Conservation (phyloP, 2,797 vertebrate species). For the Danio kyathit region DNA sequence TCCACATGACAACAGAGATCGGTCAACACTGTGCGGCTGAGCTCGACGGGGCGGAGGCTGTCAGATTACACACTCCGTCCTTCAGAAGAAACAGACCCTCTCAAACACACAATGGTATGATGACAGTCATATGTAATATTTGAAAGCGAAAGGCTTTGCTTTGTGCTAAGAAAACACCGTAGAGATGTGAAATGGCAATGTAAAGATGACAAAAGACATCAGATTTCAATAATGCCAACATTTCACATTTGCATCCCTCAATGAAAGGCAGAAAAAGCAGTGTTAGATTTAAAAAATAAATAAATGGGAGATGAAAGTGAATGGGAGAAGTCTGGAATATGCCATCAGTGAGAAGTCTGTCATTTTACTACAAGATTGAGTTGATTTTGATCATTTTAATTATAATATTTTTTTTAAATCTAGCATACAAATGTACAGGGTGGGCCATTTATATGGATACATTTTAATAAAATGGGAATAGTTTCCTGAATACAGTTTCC, state of each 20-base stretch:
- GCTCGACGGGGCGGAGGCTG: constrained; percentile 37
- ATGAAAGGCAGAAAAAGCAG: background rate
- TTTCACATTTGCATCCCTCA: background rate
- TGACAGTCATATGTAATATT: background rate
- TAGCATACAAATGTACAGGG: too few species aligned
- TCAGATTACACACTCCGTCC: constrained; percentile 29
- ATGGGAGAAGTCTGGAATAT: background rate
- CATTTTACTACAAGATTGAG: too few species aligned
- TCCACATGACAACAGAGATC: constrained; percentile 32
- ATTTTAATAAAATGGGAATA: too few species aligned
- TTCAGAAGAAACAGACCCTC: background rate
- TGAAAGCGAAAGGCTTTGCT: background rate
- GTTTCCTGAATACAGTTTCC: too few species aligned
- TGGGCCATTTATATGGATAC: too few species aligned
- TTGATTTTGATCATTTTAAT: too few species aligned
- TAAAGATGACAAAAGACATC: background rate
- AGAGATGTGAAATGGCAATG: background rate
- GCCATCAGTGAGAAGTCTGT: too few species aligned
- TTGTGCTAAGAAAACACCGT: background rate
- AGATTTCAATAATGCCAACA: background rate
- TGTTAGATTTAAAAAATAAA: too few species aligned
- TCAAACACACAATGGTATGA: constrained; percentile 3
- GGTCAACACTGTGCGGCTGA: constrained; percentile 39
- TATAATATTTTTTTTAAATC: too few species aligned
- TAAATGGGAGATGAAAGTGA: background rate